Evolutionary conservation across 1,140 invertebrate genomes (phyloP), one percentile per base, ranked within the genome.

Genomic region (Saxidomus purpurata): DNA sequence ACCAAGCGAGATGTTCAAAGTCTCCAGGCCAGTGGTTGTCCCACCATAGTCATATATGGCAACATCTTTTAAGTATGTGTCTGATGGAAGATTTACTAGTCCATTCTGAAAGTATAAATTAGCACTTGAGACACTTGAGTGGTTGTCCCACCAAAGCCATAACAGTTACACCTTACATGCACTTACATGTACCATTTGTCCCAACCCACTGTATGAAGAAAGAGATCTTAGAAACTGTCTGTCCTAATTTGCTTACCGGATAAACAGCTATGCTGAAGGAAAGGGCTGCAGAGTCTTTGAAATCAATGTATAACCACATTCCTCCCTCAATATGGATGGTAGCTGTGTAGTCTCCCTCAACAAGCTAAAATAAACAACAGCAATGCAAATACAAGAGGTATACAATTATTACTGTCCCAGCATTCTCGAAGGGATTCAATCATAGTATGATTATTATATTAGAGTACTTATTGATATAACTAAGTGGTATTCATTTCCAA

Each of bases 301-400:
- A 93, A 71, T 93, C 92, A 52, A 94, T 94, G 77, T 93, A 93
- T 15, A 94, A 91, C 90, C 91, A 92, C 91, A 92, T 93, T 25
- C 90, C 84, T n/a, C 87, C 81, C 49, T 93, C 93, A 19, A 93
- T 89, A 52, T 94, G 92, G 15, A 93, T 81, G 13, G 87, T 89
- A 22, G 93, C 93, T 47, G 93, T 94, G 49, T 92, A 86, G 67
- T 94, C 93, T n/a, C 93, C 93, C 31, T 89, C 43, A 1, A 89
- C 87, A 79, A 82, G 79, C 87, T 89, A 13, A 47, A 47, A 84
- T n/a, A 71, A 49, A 84, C 36, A 84, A 74, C 36, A 36, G 1
- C 19, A 25, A 74, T 15, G 13, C 19, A 15, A 19, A 13, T 13
- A 43, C 43, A 43, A 43, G 43, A 43, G 4, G 6, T 8, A 8